phyloP scores from a whole-genome alignment of 2,113 vertebrate species.

The Petrocephalus zakoni region DNA sequence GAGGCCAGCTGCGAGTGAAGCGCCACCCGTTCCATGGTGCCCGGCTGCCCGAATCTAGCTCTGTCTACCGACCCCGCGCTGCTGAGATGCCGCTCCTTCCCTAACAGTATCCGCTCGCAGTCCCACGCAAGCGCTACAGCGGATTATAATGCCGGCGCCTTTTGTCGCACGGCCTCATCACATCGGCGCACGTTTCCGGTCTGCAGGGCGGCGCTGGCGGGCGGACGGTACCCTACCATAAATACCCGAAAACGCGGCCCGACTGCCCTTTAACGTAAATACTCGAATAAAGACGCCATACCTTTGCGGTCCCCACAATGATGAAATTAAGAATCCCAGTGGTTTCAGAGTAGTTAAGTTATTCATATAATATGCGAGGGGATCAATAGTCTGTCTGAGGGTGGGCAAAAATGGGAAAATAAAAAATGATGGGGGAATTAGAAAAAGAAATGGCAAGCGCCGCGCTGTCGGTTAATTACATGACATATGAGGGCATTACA shows the following conservation, averaged over 20 bases:
- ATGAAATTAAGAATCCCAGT: neutral
- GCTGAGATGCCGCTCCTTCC: neutral
- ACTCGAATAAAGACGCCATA: neutral
- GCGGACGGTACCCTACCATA: neutral
- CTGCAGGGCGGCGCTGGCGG: neutral
- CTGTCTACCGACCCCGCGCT: neutral
- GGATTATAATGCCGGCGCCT: neutral
- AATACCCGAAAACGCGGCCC: neutral
- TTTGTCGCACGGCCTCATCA: neutral
- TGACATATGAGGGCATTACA: no score
- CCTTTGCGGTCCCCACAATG: neutral
- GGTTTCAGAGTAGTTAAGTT: neutral
- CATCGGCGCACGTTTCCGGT: neutral
- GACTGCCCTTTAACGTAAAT: neutral
- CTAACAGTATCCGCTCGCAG: neutral
- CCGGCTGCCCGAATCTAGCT: neutral
- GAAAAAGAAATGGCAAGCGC: neutral
- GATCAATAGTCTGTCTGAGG: neutral
- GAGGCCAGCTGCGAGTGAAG: constrained; percentile 19
- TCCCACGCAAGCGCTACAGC: neutral
- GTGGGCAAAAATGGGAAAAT: neutral
- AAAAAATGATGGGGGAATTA: neutral
- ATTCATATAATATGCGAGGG: neutral
- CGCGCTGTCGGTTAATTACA: neutral
- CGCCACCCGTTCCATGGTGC: neutral